These are phyloP conservation scores for Schrankia costaestrigalis DNA, from an alignment of 2,888 invertebrate species.

Conservation along the genomic window DNA sequence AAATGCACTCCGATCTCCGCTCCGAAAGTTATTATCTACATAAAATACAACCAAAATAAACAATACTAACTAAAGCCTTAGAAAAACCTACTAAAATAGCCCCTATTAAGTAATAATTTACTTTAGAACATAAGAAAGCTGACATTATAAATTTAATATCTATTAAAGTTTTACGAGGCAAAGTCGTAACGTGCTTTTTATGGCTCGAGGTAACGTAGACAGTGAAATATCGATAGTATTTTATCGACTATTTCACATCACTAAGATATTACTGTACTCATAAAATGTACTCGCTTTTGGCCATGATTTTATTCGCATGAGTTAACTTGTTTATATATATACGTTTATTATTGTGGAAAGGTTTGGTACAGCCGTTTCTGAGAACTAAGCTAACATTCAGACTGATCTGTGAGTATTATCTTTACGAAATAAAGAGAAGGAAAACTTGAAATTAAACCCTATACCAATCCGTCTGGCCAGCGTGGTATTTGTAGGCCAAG, in stretches of 20 bases:
- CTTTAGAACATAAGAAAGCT: slow-evolving; percentile 25
- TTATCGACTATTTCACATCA: slow-evolving; percentile 35
- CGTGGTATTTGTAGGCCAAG: no score
- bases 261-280: slow-evolving; percentile 22
- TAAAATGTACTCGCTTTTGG: slow-evolving; percentile 17
- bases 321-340: slow-evolving; percentile 9
- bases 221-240: slow-evolving; percentile 38
- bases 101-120: slow-evolving; percentile 28
- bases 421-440: no score
- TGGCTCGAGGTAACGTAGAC: slow-evolving; percentile 23
- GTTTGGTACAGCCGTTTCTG: no score
- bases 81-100: slow-evolving; percentile 21
- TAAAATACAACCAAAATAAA: no score
- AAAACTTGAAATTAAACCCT: no score
- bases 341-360: background rate
- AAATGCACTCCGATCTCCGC: no score
- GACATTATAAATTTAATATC: slow-evolving; percentile 36
- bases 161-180: slow-evolving; percentile 33
- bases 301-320: slow-evolving; percentile 16
- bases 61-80: no score
- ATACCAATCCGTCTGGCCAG: no score
- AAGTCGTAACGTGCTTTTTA: slow-evolving; percentile 37
- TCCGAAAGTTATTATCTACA: no score
- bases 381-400: no score
- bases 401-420: no score